Evolutionary conservation across 2,113 vertebrate genomes (phyloP), one percentile per base, ranked within the genome.

Genomic region (Mustelus asterias): DNA sequence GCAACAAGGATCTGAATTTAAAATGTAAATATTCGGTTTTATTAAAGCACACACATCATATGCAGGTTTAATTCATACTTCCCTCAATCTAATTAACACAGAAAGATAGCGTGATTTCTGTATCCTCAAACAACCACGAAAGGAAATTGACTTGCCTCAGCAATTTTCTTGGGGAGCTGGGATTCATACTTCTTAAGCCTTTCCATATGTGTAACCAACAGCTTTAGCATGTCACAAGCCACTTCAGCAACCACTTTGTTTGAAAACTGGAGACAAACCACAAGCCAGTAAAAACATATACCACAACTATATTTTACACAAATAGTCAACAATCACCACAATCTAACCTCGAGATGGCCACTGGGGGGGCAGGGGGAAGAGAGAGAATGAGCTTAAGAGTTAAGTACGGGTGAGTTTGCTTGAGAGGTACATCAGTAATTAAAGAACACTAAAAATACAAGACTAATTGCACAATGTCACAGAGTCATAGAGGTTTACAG

Each of bases 201-300:
- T 97, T 98, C 98, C 99, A 99, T 99, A 96, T 99, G 99, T 96
- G 98, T 98, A 96, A 99, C 98, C 96, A 99, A 97, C 96, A 99
- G 97, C 96, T 99, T 99, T 96, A 99, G 99, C 89, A 99, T 97
- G 83, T 99, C 99, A 96, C 99, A 99, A 83, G 99, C 99, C 72
- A 98, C 98, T 95, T 99, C 99, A 96, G 99, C 99, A 96, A 99
- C 98, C 0, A 97, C 96, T 97, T 99, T 99, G 97, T 99, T 99
- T 96, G 98, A 97, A 97, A 99, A 99, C 99, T 99, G 96, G 16
- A 97, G 97, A 95, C 95, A 97, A 96, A 97, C 69, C 89, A 93
- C 16, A 44, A 83, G 37, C 37, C 33, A 65, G 16, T 65, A 33
- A 93, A 93, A 65, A 96, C 20, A 78, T 95, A 72, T 29, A 95